These are phyloP conservation scores for Oscheius sp. DNA, from an alignment of 2,888 invertebrate genomes.

Conservation along the genomic window DNA sequence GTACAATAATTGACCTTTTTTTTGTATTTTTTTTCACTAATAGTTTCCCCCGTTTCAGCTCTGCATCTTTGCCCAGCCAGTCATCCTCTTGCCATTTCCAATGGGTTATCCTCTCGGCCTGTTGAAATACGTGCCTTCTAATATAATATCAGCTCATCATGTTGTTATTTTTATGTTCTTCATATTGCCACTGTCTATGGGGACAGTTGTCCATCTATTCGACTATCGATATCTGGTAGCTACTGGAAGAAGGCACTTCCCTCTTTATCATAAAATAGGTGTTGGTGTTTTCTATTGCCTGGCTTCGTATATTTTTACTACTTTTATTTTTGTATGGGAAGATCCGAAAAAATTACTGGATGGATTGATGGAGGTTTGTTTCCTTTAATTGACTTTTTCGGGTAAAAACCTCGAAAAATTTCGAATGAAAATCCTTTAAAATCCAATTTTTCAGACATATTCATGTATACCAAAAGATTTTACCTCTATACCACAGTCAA, in stretches of 20 bases:
- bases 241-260: neutral
- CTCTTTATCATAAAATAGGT: neutral
- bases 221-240: slow-evolving; percentile 5
- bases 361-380: neutral
- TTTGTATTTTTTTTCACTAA: neutral
- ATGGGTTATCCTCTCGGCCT: slow-evolving; percentile 4
- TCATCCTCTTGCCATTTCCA: neutral
- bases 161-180: neutral
- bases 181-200: neutral
- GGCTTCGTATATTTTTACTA: slow-evolving; percentile 4
- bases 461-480: neutral
- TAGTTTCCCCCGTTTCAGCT: neutral
- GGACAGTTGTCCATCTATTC: slow-evolving; percentile 5
- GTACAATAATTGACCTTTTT: no score
- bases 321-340: neutral
- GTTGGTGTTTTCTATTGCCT: slow-evolving; percentile 6
- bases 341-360: neutral
- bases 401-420: no score
- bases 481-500: neutral
- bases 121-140: neutral
- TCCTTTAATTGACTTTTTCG: no score
- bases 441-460: neutral
- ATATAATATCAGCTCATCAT: neutral
- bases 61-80: neutral
- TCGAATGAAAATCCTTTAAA: no score